Percentiles rank a stretch among this genome's conserved stretches.
These are phyloP conservation scores for Machimus atricapillus DNA, from an alignment of 2,888 invertebrate species.

Conservation along the genomic window DNA sequence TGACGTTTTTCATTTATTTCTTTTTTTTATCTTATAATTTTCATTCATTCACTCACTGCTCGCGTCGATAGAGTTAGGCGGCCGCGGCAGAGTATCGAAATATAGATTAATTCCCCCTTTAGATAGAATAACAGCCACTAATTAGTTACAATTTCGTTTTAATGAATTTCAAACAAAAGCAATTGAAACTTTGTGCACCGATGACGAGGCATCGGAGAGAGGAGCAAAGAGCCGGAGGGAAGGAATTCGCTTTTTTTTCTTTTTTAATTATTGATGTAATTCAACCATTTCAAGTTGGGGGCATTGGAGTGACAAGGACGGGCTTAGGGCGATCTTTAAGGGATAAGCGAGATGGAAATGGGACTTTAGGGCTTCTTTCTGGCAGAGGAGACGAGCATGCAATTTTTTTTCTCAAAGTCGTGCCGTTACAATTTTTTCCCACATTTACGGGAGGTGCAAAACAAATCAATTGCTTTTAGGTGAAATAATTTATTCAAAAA, in stretches of 20 bases:
- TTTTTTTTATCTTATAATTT: not conserved
- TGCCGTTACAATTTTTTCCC: not conserved
- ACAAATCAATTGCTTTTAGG: not conserved
- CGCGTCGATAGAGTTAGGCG: not conserved
- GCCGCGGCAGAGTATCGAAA: not conserved
- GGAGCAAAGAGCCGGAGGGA: not conserved
- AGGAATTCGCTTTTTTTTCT: not conserved
- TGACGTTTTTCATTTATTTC: not conserved
- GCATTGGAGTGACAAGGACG: not conserved
- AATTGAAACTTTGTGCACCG: slow-evolving; percentile 14
- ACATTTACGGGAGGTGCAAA: not conserved
- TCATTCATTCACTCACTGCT: not conserved
- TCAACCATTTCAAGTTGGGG: not conserved
- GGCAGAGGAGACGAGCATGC: not conserved
- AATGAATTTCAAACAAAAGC: slow-evolving; percentile 34
- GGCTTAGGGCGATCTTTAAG: not conserved
- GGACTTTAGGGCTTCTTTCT: not conserved
- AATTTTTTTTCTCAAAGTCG: not conserved
- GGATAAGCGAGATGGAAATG: not conserved
- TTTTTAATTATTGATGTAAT: slow-evolving; percentile 33
- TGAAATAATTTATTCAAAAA: not conserved
- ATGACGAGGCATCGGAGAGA: not conserved
- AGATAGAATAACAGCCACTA: not conserved
- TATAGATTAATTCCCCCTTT: not conserved
- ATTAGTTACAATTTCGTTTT: slow-evolving; percentile 25